phyloP scores from a whole-genome alignment of 2,797 vertebrate genomes.

The Buphagus erythrorhynchus region DNA sequence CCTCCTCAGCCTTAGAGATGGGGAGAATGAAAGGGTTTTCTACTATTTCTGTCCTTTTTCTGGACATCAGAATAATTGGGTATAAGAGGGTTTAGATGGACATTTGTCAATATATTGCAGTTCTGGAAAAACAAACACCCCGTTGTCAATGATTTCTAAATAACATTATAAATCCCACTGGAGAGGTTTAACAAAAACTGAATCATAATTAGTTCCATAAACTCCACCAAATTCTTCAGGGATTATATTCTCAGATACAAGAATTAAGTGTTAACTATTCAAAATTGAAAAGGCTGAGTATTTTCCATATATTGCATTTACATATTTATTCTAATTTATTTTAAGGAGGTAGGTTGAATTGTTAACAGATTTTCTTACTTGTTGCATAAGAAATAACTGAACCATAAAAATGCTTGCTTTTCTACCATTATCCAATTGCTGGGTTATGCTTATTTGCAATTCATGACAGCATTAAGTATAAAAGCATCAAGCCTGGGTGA shows the following conservation, averaged over 20 bases:
- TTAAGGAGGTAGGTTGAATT: background rate
- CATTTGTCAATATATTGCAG: background rate
- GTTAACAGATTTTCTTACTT: background rate
- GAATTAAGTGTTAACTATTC: background rate
- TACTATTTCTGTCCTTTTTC: background rate
- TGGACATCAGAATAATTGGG: background rate
- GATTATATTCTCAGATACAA: background rate
- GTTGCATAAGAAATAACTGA: background rate
- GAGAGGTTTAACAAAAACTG: background rate
- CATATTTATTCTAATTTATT: background rate
- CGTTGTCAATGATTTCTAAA: background rate
- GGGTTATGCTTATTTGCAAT: background rate
- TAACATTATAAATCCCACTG: background rate
- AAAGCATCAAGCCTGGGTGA: background rate
- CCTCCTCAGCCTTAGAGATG: background rate
- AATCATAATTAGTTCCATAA: background rate
- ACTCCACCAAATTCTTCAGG: background rate
- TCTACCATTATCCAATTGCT: background rate
- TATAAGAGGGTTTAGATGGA: background rate
- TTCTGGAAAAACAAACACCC: background rate
- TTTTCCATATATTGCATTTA: background rate
- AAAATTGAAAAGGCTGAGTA: background rate
- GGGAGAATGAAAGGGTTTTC: background rate
- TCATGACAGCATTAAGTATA: background rate
- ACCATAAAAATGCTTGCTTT: background rate